phyloP scores from a whole-genome alignment of 2,797 vertebrate genomes.

The Gymnocypris eckloni region DNA sequence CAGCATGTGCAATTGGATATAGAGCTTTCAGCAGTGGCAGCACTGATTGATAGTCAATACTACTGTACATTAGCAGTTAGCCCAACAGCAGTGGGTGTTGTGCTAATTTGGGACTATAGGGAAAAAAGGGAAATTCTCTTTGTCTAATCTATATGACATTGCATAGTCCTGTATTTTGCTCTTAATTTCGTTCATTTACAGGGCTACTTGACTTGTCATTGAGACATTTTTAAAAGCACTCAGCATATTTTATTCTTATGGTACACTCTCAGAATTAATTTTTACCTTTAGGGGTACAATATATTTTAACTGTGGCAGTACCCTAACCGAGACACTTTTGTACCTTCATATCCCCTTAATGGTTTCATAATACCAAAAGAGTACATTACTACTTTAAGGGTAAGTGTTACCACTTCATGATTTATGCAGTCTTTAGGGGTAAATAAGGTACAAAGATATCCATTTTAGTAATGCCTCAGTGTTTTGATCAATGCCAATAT shows the following conservation, averaged over 20 bases:
- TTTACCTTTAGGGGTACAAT: not conserved
- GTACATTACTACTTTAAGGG: not conserved
- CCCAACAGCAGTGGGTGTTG: not conserved
- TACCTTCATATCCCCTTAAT: not conserved
- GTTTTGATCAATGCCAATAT: too few relatives aligned
- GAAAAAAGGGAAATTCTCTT: not conserved
- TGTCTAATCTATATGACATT: conserved; percentile 11
- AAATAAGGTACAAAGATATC: too few relatives aligned
- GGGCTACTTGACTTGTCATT: not conserved
- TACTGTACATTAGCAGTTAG: conserved; percentile 3
- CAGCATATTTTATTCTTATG: not conserved
- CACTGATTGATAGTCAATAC: not conserved
- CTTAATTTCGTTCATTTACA: not conserved
- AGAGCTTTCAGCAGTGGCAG: not conserved
- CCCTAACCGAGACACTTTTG: not conserved
- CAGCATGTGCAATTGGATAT: not conserved
- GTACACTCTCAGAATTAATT: not conserved
- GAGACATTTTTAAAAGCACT: not conserved
- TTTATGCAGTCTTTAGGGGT: too few relatives aligned
- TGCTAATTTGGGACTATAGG: not conserved
- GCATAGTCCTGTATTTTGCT: not conserved
- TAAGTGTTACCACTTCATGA: not conserved
- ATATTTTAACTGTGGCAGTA: not conserved
- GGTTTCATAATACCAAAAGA: not conserved
- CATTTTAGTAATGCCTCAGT: too few relatives aligned